A percentile compares a stretch with the other conserved stretches of the same genome.
phyloP scores from a whole-genome alignment of 1,140 invertebrate genomes.

The Drosophila nikananu region DNA sequence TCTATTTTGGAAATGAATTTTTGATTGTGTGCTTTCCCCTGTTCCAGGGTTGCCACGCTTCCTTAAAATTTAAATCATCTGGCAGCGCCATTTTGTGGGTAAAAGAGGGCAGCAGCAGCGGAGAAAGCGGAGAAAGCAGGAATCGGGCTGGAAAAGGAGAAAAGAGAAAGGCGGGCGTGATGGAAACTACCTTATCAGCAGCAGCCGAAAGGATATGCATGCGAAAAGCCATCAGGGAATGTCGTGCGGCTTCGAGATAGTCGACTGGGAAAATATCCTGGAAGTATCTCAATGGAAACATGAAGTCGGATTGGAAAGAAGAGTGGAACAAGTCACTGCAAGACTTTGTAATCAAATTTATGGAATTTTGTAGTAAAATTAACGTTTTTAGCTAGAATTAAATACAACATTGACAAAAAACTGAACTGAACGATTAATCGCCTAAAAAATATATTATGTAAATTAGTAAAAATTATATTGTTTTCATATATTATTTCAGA shows the following conservation, averaged over 20 bases:
- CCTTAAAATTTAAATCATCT: constrained; percentile 16
- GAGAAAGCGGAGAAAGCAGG: constrained; percentile 2
- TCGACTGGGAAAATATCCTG: constrained; percentile 9
- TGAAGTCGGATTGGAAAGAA: background rate
- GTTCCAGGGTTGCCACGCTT: constrained; percentile 20
- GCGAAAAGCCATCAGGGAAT: constrained; percentile 35
- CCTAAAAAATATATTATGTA: too few species aligned
- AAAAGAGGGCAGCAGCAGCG: background rate
- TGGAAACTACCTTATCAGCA: constrained; percentile 46
- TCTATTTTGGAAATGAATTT: constrained; percentile 55
- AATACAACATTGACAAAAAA: too few species aligned
- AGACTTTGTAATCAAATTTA: background rate
- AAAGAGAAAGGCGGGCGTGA: constrained; percentile 22
- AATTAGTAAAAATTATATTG: too few species aligned
- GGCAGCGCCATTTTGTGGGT: constrained; percentile 45
- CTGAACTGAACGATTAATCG: too few species aligned
- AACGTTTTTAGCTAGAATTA: too few species aligned
- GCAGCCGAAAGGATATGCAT: constrained; percentile 47
- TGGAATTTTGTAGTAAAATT: too few species aligned
- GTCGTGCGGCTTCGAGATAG: background rate
- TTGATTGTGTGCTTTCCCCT: constrained; percentile 31
- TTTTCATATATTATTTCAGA: too few species aligned
- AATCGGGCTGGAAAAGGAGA: constrained; percentile 8
- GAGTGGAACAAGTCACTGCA: background rate
- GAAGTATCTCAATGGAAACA: too few species aligned